These are phyloP conservation scores for Rhizoglyphus robini DNA, from an alignment of 1,140 invertebrate genomes.

Conservation along the genomic window DNA sequence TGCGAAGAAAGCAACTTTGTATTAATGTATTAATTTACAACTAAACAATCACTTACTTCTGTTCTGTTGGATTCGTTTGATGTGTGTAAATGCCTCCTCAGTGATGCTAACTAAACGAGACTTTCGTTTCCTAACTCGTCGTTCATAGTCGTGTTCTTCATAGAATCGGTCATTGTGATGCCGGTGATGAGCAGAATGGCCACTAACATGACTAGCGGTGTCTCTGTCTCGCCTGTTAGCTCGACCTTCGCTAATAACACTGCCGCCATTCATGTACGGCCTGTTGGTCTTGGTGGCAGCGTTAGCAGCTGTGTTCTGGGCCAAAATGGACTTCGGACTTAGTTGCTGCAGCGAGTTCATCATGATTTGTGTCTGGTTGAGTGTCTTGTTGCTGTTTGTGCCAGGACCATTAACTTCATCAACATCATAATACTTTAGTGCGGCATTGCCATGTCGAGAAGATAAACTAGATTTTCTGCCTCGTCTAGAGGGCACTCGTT, in stretches of 20 bases:
- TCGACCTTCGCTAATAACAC: conserved; percentile 22
- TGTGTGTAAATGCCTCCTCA: conserved; percentile 93
- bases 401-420: conserved; percentile 39
- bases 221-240: not conserved
- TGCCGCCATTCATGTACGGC: not conserved
- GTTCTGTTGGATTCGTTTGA: conserved; percentile 49
- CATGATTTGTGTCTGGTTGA: conserved; percentile 10
- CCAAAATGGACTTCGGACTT: conserved; percentile 13
- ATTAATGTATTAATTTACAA: not conserved
- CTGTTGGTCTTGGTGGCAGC: not conserved
- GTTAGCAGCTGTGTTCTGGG: conserved; percentile 11
- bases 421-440: conserved; percentile 94
- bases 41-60: conserved; percentile 30
- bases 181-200: conserved; percentile 44
- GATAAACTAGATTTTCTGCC: conserved; percentile 15
- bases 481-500: conserved; percentile 57
- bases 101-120: conserved; percentile 77
- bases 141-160: conserved; percentile 91
- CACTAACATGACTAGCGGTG: conserved; percentile 4
- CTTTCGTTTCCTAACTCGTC: conserved; percentile 73
- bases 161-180: conserved; percentile 91
- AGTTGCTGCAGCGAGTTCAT: conserved; percentile 18
- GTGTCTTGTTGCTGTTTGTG: not conserved
- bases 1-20: conserved; percentile 18
- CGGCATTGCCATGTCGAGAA: conserved; percentile 32